Evolutionary conservation across 2,888 invertebrate genomes (phyloP), one percentile per base, ranked within the genome.

Genomic region (Liodrosophila aerea): DNA sequence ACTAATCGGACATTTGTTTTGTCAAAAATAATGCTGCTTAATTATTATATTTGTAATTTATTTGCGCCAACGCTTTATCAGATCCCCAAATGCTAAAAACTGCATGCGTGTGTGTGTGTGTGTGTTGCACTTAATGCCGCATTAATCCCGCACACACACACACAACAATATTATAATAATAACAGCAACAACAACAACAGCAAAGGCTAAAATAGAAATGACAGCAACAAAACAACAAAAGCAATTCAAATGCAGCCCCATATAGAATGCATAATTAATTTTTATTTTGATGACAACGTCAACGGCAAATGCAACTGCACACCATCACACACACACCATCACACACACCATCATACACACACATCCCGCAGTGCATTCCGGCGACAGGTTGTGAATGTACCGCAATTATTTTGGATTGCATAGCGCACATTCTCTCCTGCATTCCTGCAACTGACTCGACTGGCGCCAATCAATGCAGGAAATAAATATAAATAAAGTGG

Each of bases 251-350:
- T 84, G 74, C 85, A 68, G 76, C 76, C 74, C 81, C 22, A 22
- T 22, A 87, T 81, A 82, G 80, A 87, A 88, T 88, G 85, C 86
- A 88, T 87, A 87, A 87, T 87, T 87, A 87, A 88, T 88, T 88
- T 87, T 87, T 87, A 88, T 87, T 88, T 86, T 87, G 86, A 84
- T 86, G 88, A 87, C 88, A 88, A 85, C 85, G 77, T 85, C 84
- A 81, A 75, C 81, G 81, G 56, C 34, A 7, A 34, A 18, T 27
- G 29, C 30, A 7, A 22, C 41, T 22, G n/a, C 18, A 15, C 44
- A 43, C 30, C 7, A 12, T 12, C 34, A 40, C 37, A 31, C 37
- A 13, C 53, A 12, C 45, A 18, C 36, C 9, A 13, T 5, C 30
- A 22, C 43, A 11, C 39, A 18, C 18, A 36, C 9, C 4, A 13